phyloP scores from a whole-genome alignment of 2,797 vertebrate genomes.

The Oreortyx pictus region DNA sequence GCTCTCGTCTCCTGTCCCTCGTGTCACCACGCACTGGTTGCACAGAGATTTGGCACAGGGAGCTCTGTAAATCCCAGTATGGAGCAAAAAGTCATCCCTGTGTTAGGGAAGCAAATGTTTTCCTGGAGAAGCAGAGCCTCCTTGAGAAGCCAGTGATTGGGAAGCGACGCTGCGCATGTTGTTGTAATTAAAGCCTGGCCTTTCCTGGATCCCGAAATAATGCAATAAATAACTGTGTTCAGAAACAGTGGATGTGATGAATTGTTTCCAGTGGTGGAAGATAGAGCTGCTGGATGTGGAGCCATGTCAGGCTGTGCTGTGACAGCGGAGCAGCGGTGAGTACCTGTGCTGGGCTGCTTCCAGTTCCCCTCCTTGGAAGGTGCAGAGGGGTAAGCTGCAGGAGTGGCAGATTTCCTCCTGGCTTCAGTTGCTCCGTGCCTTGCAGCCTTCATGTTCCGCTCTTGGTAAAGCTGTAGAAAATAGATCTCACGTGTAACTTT shows the following conservation, averaged over 20 bases:
- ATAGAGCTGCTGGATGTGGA: neutral
- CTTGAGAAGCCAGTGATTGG: neutral
- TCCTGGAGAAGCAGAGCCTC: slow-evolving; percentile 10
- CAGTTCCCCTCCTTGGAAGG: neutral
- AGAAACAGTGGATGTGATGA: neutral
- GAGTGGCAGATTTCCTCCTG: rapidly evolving
- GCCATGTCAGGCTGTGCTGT: rapidly evolving
- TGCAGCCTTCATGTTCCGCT: neutral
- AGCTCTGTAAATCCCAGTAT: neutral
- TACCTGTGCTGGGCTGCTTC: neutral
- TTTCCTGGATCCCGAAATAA: slow-evolving; percentile 47
- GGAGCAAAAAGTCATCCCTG: neutral
- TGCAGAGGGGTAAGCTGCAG: neutral
- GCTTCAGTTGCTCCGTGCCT: neutral
- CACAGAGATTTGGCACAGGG: neutral
- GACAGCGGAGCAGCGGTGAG: neutral
- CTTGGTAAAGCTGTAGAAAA: neutral
- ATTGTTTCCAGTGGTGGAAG: neutral
- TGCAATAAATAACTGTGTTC: slow-evolving; percentile 1
- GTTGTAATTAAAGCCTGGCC: slow-evolving; percentile 43
- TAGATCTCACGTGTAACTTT: neutral
- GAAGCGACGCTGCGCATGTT: slow-evolving; percentile 27
- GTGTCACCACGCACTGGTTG: rapidly evolving
- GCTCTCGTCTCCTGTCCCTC: neutral
- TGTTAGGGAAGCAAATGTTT: slow-evolving; percentile 20